Base-by-base conservation (phyloP, 2,888 invertebrate genomes). In the Oeneis ivallda region DNA sequence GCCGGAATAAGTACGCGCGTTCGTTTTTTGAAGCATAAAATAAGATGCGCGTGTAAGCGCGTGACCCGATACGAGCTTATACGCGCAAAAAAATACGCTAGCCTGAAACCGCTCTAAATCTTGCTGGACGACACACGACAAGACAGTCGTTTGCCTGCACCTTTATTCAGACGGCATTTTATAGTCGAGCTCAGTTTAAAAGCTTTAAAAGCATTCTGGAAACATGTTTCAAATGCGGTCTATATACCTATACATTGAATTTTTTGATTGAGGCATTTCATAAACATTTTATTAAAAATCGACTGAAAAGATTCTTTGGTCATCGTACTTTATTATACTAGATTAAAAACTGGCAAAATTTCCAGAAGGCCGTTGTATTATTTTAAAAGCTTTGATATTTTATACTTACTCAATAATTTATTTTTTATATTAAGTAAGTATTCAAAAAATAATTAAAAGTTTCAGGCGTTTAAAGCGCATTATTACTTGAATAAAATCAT, bases 191-290 rank as follows among this genome's bases (percentile, higher is more conserved):
- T 15, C 47, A 17, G 17, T 47, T 47, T 47, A 17, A 54, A n/a
- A 54, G 15, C 37, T 45, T 54, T 54, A 34, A 54, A 37, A 37
- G 54, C 54, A 54, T 34, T 39, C 11, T 52, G 32, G 50, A 32
- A 52, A 52, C 49, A 49, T 49, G 19, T 10, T 49, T 19, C 17
- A 41, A 13, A 41, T 3, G 15, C 3, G 15, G 37, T 0, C n/a
- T n/a, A n/a, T n/a, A n/a, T n/a, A n/a, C n/a, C n/a, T 1, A 5
- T 37, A 7, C 37, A 7, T 9, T 15, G 8, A 45, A 15, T 45
- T 45, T 1, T 47, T 47, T 8, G 2, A 47, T 8, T 7, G n/a
- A 45, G 8, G 5, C 1, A 45, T 45, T 43, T 45, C 8, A n/a
- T 47, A 17, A 9, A 3, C 17, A 17, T 43, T 7, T 43, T 43